These are phyloP conservation scores for Podarcis muralis DNA, from an alignment of 2,113 vertebrate genomes.

Conservation along the genomic window DNA sequence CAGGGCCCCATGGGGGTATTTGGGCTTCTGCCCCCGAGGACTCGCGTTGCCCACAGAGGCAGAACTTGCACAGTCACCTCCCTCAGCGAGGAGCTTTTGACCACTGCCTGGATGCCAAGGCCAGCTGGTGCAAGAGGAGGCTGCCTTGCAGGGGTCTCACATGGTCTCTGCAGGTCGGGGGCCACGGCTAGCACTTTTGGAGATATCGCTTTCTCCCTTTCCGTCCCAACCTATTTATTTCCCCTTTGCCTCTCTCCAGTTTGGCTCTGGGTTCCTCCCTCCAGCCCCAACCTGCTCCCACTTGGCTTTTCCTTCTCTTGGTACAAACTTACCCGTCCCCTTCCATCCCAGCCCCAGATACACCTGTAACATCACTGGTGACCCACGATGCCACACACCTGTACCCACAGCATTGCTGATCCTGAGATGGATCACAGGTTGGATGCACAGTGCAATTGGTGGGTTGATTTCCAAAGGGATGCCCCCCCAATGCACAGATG, in stretches of 20 bases:
- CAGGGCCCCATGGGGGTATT: too few species aligned
- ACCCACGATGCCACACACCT: too few species aligned
- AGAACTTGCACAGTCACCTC: rapidly evolving
- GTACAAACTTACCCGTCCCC: neutral
- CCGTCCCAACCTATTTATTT: neutral
- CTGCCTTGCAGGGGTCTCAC: neutral
- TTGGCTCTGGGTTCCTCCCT: neutral
- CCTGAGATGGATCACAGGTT: too few species aligned
- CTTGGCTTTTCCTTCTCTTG: too few species aligned
- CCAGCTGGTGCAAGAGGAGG: neutral
- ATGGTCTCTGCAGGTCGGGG: neutral
- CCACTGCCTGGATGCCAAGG: neutral
- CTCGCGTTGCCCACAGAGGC: neutral
- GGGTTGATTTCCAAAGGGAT: too few species aligned
- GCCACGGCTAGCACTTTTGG: too few species aligned
- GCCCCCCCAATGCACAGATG: too few species aligned
- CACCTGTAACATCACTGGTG: neutral
- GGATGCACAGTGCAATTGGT: too few species aligned
- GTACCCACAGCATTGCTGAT: too few species aligned
- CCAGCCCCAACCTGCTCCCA: too few species aligned
- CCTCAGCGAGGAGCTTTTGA: neutral
- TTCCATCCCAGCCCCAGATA: neutral
- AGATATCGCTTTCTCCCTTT: rapidly evolving
- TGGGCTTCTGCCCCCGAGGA: neutral
- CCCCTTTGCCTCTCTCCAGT: neutral